Conservation (phyloP, 2,113 vertebrate species). For the Crotophaga sulcirostris region DNA sequence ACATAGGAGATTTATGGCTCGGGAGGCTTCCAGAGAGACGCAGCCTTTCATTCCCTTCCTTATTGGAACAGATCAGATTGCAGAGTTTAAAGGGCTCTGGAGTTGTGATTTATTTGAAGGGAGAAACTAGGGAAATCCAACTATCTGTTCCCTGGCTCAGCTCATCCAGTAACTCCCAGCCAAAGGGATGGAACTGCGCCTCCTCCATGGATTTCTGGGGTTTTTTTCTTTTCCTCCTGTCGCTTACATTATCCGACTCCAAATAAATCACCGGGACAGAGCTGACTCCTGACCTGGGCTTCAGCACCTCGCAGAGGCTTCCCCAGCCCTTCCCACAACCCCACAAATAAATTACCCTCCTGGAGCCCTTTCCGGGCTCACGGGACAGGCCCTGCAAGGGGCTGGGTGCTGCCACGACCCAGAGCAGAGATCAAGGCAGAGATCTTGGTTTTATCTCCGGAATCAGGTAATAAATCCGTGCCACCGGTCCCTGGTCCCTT, state of each 20-base stretch:
- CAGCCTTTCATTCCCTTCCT: conserved; percentile 72
- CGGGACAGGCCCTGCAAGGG: not conserved
- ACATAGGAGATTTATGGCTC: conserved; percentile 69
- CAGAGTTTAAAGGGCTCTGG: conserved; percentile 72
- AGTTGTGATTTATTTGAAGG: conserved; percentile 71
- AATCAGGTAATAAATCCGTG: accelerated
- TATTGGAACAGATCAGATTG: conserved; percentile 70
- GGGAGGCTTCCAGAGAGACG: conserved; percentile 62
- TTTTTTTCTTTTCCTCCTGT: not conserved
- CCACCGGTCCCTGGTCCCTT: not conserved
- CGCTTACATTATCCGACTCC: not conserved
- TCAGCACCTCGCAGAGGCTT: conserved; percentile 34
- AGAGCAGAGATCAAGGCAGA: not conserved
- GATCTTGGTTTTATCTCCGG: not conserved
- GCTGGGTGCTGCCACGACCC: not conserved
- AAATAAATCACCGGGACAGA: not conserved
- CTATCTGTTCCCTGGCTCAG: conserved; percentile 63
- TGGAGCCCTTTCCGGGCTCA: not conserved
- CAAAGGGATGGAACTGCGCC: conserved; percentile 29
- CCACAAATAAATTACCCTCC: conserved; percentile 5
- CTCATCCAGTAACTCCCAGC: conserved; percentile 8
- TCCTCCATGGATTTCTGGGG: not conserved
- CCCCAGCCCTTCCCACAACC: conserved; percentile 23
- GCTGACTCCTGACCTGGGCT: conserved; percentile 46
- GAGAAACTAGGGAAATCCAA: conserved; percentile 66